Percentiles rank a stretch among this genome's conserved stretches.
phyloP scores from a whole-genome alignment of 2,113 vertebrate genomes.

The Egretta garzetta region DNA sequence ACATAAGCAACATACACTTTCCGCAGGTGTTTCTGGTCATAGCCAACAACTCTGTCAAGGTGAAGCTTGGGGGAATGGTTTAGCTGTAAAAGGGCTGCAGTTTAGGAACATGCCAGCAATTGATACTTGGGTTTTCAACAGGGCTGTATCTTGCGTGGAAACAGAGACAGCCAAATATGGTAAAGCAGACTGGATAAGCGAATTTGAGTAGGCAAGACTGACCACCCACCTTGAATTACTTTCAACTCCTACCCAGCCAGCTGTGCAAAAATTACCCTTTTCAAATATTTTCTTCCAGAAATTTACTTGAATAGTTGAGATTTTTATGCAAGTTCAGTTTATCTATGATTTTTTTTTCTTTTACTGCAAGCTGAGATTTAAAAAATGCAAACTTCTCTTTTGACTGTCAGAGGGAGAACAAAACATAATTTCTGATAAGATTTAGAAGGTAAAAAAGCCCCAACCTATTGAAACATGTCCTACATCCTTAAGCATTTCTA shows the following conservation, averaged over 20 bases:
- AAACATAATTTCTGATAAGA: neutral
- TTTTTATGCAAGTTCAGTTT: neutral
- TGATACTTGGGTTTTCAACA: neutral
- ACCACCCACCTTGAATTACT: slow-evolving; percentile 56
- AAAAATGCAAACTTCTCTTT: neutral
- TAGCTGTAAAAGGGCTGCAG: neutral
- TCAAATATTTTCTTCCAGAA: neutral
- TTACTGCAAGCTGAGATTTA: neutral
- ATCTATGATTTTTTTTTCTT: neutral
- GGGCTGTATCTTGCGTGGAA: neutral
- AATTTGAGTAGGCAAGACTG: slow-evolving; percentile 21
- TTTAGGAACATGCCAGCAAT: neutral
- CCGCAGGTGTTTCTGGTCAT: slow-evolving; percentile 70
- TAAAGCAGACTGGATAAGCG: neutral
- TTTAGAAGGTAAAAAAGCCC: neutral
- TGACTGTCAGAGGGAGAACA: neutral
- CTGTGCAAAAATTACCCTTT: neutral
- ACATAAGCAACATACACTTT: neutral
- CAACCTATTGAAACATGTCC: neutral
- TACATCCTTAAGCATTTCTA: neutral
- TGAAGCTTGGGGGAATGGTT: neutral
- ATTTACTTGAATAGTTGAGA: neutral
- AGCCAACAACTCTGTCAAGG: slow-evolving; percentile 64
- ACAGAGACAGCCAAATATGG: neutral
- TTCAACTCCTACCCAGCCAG: slow-evolving; percentile 1